phyloP scores from a whole-genome alignment of 2,888 invertebrate genomes.

The Allacma fusca region DNA sequence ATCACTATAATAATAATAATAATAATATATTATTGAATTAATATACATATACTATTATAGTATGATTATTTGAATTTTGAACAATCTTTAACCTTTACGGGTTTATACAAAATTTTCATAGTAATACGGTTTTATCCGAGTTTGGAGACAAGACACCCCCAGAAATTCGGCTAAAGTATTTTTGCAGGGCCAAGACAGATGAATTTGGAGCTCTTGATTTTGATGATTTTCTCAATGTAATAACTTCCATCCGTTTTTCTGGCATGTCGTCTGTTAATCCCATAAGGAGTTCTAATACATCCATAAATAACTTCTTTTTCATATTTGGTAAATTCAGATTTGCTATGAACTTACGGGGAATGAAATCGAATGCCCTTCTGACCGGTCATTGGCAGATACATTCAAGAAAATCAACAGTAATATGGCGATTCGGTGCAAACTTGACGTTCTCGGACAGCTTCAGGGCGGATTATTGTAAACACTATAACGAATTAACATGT shows the following conservation, averaged over 20 bases:
- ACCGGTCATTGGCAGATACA: conserved; percentile 9
- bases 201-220: conserved; percentile 30
- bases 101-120: not conserved
- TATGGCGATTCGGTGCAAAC: conserved; percentile 21
- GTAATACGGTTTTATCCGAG: conserved; percentile 17
- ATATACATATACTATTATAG: too few relatives aligned
- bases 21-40: too few relatives aligned
- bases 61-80: too few relatives aligned
- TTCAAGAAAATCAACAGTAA: conserved; percentile 31
- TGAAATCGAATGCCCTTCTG: not conserved
- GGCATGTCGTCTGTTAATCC: too few relatives aligned
- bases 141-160: conserved; percentile 31
- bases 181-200: not conserved
- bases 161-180: not conserved
- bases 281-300: too few relatives aligned
- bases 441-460: conserved; percentile 19
- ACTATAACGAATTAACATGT: too few relatives aligned
- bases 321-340: not conserved
- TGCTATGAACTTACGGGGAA: conserved; percentile 18
- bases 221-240: conserved; percentile 8
- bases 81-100: too few relatives aligned
- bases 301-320: too few relatives aligned
- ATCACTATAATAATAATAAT: too few relatives aligned
- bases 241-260: too few relatives aligned
- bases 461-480: conserved; percentile 40